phyloP scores from a whole-genome alignment of 2,888 invertebrate species.

The Catonia carolina region DNA sequence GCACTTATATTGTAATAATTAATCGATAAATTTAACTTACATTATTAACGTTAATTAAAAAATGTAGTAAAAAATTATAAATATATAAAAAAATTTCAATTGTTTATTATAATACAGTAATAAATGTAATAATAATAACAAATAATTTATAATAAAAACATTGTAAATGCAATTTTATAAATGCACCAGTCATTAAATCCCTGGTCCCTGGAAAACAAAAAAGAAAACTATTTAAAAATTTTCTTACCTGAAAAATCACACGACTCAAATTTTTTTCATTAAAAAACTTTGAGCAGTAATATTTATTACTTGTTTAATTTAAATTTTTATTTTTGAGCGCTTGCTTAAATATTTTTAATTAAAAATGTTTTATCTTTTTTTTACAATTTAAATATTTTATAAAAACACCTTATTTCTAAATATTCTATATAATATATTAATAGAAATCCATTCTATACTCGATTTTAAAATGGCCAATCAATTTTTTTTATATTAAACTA shows the following conservation, averaged over 20 bases:
- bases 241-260: background rate
- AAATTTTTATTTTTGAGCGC: background rate
- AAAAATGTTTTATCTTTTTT: slow-evolving; percentile 7
- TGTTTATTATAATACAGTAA: too few species aligned
- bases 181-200: slow-evolving; percentile 4
- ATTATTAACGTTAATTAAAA: too few species aligned
- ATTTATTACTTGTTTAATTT: background rate
- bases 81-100: too few species aligned
- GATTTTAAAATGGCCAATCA: slow-evolving; percentile 6
- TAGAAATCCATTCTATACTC: background rate
- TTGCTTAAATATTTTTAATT: background rate
- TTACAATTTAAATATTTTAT: slow-evolving; percentile 1
- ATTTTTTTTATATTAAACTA: slow-evolving; percentile 8
- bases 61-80: too few species aligned
- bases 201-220: slow-evolving; percentile 11
- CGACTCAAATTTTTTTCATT: background rate
- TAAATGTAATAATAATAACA: background rate
- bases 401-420: slow-evolving; percentile 12
- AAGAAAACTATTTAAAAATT: too few species aligned
- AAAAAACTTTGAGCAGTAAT: background rate
- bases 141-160: slow-evolving; percentile 5
- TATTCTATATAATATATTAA: slow-evolving; percentile 1
- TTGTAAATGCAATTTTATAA: slow-evolving; percentile 6
- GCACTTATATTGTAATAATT: too few species aligned
- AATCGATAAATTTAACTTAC: too few species aligned